A percentile compares a stretch with the other conserved stretches of the same genome.
phyloP scores from a whole-genome alignment of 2,797 vertebrate species.

The Oophaga sylvatica region DNA sequence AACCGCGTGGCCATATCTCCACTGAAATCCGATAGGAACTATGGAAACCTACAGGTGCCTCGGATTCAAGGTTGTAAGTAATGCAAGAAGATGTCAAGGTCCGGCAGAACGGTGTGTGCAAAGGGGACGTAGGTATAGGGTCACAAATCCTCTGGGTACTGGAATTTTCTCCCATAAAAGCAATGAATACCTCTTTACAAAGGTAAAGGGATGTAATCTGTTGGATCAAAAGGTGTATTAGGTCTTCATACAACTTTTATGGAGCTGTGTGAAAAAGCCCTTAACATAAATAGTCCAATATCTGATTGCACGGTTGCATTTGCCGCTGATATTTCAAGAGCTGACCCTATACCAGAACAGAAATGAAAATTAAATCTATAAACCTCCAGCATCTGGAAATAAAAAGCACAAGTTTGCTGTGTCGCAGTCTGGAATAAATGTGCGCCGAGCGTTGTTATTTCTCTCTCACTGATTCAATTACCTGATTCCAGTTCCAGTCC shows the following conservation, averaged over 20 bases:
- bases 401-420: constrained; percentile 55
- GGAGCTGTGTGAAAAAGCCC: not conserved
- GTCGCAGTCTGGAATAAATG: constrained; percentile 54
- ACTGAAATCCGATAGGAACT: not conserved
- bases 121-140: not conserved
- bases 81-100: not conserved
- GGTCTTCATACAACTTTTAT: not conserved
- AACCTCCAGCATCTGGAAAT: constrained; percentile 53
- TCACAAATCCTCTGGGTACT: too few relatives aligned
- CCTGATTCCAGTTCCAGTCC: constrained; percentile 53
- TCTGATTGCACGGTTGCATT: not conserved
- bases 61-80: not conserved
- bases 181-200: not conserved
- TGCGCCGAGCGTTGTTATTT: constrained; percentile 38
- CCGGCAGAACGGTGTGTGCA: not conserved
- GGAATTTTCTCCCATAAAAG: too few relatives aligned
- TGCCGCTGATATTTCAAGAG: not conserved
- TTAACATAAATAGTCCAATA: not conserved
- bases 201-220: not conserved
- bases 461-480: constrained; percentile 63
- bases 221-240: not conserved
- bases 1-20: not conserved
- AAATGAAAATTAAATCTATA: constrained; percentile 25
- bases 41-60: not conserved
- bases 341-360: not conserved